These are phyloP conservation scores for Plectropomus leopardus DNA, from an alignment of 2,113 vertebrate species.

Conservation along the genomic window DNA sequence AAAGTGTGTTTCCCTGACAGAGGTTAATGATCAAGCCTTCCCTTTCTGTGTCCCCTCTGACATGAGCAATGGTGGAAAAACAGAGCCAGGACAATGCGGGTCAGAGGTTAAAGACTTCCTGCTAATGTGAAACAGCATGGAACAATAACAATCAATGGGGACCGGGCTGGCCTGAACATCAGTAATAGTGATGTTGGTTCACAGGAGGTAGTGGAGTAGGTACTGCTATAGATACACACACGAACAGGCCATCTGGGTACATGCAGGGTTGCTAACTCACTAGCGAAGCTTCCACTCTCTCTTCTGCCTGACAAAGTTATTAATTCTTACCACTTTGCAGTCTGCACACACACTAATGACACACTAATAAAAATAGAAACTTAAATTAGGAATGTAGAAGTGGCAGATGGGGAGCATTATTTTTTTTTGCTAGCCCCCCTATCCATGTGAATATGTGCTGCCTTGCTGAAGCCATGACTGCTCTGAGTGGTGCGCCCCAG, in stretches of 20 bases:
- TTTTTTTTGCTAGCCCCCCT: not conserved
- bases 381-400: slow-evolving; percentile 32
- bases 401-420: slow-evolving; percentile 38
- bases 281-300: slow-evolving; percentile 32
- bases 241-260: slow-evolving; percentile 53
- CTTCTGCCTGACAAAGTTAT: slow-evolving; percentile 35
- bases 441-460: not conserved
- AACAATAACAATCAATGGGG: slow-evolving; percentile 79
- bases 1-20: slow-evolving; percentile 70
- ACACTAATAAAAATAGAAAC: slow-evolving; percentile 48
- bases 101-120: slow-evolving; percentile 75
- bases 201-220: slow-evolving; percentile 70
- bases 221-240: slow-evolving; percentile 46
- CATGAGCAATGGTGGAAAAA: slow-evolving; percentile 77
- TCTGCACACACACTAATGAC: slow-evolving; percentile 50
- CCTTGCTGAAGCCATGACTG: slow-evolving; percentile 40
- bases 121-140: slow-evolving; percentile 76
- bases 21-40: slow-evolving; percentile 75
- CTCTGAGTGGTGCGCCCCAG: slow-evolving; percentile 29
- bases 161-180: slow-evolving; percentile 67
- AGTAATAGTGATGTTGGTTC: slow-evolving; percentile 61
- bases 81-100: slow-evolving; percentile 64
- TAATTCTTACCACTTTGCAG: slow-evolving; percentile 37
- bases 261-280: slow-evolving; percentile 64
- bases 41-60: slow-evolving; percentile 56